phyloP scores from a whole-genome alignment of 2,888 invertebrate genomes.

The Tachina fera region DNA sequence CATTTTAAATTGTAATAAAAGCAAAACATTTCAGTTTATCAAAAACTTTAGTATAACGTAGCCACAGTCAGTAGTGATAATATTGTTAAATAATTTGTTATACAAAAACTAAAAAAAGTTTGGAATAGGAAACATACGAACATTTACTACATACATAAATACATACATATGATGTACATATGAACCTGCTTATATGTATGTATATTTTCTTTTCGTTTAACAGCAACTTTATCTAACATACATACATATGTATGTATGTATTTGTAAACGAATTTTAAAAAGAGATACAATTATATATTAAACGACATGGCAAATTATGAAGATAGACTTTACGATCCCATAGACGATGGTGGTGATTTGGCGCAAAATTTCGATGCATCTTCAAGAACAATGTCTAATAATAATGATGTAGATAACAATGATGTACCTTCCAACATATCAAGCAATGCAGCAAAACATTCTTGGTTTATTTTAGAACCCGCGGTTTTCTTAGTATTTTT shows the following conservation, averaged over 20 bases:
- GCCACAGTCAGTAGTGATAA: too few relatives aligned
- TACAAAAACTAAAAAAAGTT: background rate
- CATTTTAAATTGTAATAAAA: conserved; percentile 18
- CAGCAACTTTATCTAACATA: background rate
- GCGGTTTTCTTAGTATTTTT: conserved; percentile 80
- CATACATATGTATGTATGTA: too few relatives aligned
- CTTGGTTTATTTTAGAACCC: conserved; percentile 81
- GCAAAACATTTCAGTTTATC: conserved; percentile 18
- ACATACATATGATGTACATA: background rate
- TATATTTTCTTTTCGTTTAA: background rate
- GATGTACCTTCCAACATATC: background rate
- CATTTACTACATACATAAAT: background rate
- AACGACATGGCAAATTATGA: conserved; percentile 74
- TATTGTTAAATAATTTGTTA: background rate
- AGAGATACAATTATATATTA: background rate
- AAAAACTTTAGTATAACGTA: conserved; percentile 7
- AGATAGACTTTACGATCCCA: conserved; percentile 73
- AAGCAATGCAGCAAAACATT: conserved; percentile 59
- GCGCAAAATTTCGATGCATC: conserved; percentile 68
- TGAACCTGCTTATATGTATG: too few relatives aligned
- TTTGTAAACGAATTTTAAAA: background rate
- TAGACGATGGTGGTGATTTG: conserved; percentile 15
- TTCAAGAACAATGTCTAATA: conserved; percentile 30
- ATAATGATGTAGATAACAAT: background rate
- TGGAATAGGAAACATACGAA: background rate